phyloP scores from a whole-genome alignment of 2,113 vertebrate species.

The Aythya baeri region DNA sequence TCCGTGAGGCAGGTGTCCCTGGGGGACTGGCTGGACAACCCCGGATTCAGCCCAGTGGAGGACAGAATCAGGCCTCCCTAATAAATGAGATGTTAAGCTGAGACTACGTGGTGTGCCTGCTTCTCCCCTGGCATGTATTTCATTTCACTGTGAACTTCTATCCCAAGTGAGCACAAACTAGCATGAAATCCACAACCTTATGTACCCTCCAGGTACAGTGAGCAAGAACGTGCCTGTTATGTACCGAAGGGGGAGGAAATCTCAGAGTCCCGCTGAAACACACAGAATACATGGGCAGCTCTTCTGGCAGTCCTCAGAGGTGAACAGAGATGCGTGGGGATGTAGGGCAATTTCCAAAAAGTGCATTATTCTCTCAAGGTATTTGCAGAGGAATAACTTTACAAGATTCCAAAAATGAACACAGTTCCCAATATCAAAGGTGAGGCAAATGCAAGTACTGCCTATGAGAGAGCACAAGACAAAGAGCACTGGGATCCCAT shows the following conservation, averaged over 20 bases:
- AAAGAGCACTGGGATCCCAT: background rate
- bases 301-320: background rate
- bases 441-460: slow-evolving; percentile 17
- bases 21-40: background rate
- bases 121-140: background rate
- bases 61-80: slow-evolving; percentile 31
- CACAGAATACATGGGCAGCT: background rate
- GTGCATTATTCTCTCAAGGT: slow-evolving; percentile 16
- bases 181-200: background rate
- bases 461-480: slow-evolving; percentile 19
- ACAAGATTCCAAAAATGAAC: background rate
- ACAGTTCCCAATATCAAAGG: slow-evolving; percentile 39
- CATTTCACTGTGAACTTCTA: background rate
- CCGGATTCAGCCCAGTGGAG: background rate
- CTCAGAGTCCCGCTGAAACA: background rate
- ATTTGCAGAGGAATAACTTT: slow-evolving; percentile 25
- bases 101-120: background rate
- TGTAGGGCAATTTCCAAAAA: background rate
- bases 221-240: background rate
- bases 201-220: background rate
- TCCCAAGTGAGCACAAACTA: background rate
- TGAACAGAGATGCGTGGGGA: background rate
- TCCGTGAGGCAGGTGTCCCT: background rate
- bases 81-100: background rate
- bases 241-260: background rate